Conservation (phyloP, 2,888 invertebrate species). For the Cataglyphis cursor region DNA sequence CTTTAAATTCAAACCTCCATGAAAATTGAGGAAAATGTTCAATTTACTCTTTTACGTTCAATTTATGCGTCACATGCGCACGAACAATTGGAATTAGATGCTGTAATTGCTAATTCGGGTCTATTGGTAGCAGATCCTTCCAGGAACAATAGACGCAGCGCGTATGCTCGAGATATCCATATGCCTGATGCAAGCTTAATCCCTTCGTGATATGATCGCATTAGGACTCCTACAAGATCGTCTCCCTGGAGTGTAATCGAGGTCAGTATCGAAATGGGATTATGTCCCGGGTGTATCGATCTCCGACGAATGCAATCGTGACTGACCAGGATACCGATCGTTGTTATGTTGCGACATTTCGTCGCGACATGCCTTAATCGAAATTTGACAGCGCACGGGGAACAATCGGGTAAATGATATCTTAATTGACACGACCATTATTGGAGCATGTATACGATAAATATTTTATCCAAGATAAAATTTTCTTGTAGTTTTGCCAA, state of each 20-base stretch:
- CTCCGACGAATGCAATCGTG: conserved; percentile 37
- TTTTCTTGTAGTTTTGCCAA: background rate
- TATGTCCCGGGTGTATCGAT: conserved; percentile 44
- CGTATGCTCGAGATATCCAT: conserved; percentile 42
- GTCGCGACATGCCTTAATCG: conserved; percentile 36
- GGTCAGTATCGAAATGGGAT: conserved; percentile 53
- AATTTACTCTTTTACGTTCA: background rate
- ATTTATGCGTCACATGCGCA: background rate
- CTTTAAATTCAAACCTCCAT: background rate
- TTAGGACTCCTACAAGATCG: conserved; percentile 64
- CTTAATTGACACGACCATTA: background rate
- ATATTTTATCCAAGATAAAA: conserved; percentile 2
- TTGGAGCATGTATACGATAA: background rate
- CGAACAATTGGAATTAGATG: conserved; percentile 4
- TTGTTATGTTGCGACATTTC: background rate
- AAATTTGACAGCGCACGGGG: conserved; percentile 18
- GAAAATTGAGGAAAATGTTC: background rate
- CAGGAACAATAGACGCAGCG: conserved; percentile 25
- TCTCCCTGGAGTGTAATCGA: conserved; percentile 44
- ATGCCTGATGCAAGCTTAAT: conserved; percentile 63
- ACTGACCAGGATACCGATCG: conserved; percentile 12
- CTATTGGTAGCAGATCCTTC: conserved; percentile 28
- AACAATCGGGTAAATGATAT: conserved; percentile 25
- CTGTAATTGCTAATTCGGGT: conserved; percentile 42
- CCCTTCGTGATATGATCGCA: conserved; percentile 69